phyloP scores from a whole-genome alignment of 2,888 invertebrate genomes.

The Tenthredo mesomela region DNA sequence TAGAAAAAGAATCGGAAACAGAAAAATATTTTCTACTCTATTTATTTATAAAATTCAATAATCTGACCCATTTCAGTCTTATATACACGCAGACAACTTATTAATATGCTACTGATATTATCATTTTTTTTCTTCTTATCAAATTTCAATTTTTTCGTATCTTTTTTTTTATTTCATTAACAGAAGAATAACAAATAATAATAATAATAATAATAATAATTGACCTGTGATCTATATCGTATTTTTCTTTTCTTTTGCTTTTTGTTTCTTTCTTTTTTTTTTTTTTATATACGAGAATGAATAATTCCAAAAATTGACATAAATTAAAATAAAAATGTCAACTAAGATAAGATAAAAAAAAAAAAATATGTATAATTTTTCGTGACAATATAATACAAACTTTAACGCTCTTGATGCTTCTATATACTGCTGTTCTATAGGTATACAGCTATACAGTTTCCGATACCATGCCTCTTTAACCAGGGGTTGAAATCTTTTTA shows the following conservation, averaged over 20 bases:
- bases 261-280: no score
- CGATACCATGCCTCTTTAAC: background rate
- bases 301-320: background rate
- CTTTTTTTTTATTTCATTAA: no score
- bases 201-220: no score
- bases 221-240: no score
- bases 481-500: conserved; percentile 20
- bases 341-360: no score
- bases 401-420: background rate
- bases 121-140: no score
- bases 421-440: background rate
- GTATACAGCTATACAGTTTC: background rate
- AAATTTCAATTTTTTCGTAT: background rate
- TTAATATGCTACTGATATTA: no score
- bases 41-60: background rate
- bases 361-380: background rate
- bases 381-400: background rate
- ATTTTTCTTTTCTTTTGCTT: no score
- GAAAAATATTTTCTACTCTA: background rate
- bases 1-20: background rate
- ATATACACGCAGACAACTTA: background rate
- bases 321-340: no score
- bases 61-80: background rate
- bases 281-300: background rate
- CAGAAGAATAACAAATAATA: no score